phyloP scores from a whole-genome alignment of 2,888 invertebrate species.

The Amaurobius ferox region DNA sequence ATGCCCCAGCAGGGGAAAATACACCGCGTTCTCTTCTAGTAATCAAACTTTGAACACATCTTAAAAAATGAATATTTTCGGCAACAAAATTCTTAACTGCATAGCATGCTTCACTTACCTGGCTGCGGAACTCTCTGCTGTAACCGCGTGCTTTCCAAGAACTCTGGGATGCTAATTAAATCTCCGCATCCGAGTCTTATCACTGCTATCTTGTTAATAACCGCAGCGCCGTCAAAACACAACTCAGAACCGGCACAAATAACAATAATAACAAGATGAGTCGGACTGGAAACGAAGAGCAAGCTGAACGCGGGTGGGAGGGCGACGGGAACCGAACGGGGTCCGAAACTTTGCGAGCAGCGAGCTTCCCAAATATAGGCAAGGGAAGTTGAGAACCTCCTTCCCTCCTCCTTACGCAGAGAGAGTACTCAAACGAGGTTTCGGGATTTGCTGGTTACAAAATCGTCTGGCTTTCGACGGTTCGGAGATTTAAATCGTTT shows the following conservation, averaged over 20 bases:
- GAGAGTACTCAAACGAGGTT: conserved; percentile 36
- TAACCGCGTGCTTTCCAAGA: background rate
- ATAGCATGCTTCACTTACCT: background rate
- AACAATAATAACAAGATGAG: conserved; percentile 10
- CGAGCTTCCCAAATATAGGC: conserved; percentile 63
- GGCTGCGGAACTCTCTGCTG: background rate
- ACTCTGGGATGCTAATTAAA: background rate
- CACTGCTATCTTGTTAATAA: conserved; percentile 37
- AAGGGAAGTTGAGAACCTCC: conserved; percentile 68
- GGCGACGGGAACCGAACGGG: conserved; percentile 36
- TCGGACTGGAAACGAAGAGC: conserved; percentile 1
- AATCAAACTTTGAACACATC: no score
- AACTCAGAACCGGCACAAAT: conserved; percentile 22
- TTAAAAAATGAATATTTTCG: no score
- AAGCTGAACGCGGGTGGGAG: conserved; percentile 14
- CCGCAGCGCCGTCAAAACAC: conserved; percentile 38
- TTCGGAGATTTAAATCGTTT: background rate
- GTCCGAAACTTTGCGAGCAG: conserved; percentile 30
- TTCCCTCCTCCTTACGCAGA: conserved; percentile 56
- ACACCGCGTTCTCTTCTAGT: no score
- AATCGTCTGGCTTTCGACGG: conserved; percentile 26
- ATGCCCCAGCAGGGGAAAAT: no score
- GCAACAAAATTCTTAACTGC: no score
- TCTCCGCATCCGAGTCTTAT: conserved; percentile 43
- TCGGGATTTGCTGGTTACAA: conserved; percentile 43